Evolutionary conservation across 2,113 vertebrate species (phyloP).

Genomic region (Myotis brandtii): DNA sequence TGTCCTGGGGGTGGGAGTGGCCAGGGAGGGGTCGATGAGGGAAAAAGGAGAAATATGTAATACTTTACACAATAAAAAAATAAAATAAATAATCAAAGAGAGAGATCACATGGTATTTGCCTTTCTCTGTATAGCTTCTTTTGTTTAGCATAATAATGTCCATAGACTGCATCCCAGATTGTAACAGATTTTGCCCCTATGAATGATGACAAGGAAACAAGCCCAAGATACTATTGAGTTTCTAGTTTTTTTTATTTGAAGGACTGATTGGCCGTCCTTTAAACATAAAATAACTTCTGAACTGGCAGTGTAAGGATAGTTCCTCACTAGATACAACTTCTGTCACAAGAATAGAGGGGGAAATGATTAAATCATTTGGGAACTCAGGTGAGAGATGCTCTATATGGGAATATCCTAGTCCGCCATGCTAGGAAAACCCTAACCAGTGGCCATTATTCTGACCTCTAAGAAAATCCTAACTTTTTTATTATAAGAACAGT

Average conservation of each 20-base stretch:
- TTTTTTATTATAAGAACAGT: background rate
- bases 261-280: conserved; percentile 67
- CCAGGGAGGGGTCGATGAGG: no score
- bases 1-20: no score
- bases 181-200: background rate
- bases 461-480: conserved; percentile 49
- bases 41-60: no score
- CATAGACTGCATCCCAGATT: background rate
- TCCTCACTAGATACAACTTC: conserved; percentile 69
- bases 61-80: no score
- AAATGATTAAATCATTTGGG: conserved; percentile 69
- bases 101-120: no score
- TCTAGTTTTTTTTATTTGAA: conserved; percentile 66
- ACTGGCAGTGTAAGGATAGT: conserved; percentile 56
- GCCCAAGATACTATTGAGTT: conserved; percentile 56
- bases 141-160: no score
- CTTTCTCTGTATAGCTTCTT: no score
- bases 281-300: conserved; percentile 74
- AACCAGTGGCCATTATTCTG: conserved; percentile 27
- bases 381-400: conserved; percentile 39
- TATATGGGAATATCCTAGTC: conserved; percentile 47
- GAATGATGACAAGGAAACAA: conserved; percentile 70
- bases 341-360: conserved; percentile 56
- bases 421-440: conserved; percentile 41
- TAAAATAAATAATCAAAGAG: no score